A percentile compares a stretch with the other conserved stretches of the same genome.
These are phyloP conservation scores for Puntigrus tetrazona DNA, from an alignment of 2,113 vertebrate species.

Conservation along the genomic window DNA sequence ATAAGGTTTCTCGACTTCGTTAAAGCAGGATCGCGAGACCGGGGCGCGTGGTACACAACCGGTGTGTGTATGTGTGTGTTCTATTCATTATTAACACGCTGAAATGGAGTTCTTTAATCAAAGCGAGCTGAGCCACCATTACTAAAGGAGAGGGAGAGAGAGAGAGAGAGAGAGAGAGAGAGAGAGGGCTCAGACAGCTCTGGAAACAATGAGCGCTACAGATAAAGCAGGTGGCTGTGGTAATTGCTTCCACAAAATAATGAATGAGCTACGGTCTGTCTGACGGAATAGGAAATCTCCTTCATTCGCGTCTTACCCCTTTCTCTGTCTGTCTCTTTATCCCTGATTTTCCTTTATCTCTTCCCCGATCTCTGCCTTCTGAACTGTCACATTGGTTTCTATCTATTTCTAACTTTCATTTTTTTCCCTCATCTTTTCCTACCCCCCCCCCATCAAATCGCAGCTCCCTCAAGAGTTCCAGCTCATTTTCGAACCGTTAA, in stretches of 20 bases:
- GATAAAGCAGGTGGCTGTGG: constrained; percentile 81
- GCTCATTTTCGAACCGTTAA: constrained; percentile 24
- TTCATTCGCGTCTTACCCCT: constrained; percentile 63
- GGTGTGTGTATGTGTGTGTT: constrained; percentile 34
- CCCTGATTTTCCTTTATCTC: constrained; percentile 36
- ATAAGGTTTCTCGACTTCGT: constrained; percentile 32
- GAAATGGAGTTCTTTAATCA: constrained; percentile 55
- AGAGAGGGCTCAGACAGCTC: constrained; percentile 54
- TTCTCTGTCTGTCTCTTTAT: constrained; percentile 51
- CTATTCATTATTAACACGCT: constrained; percentile 49
- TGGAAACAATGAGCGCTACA: constrained; percentile 77
- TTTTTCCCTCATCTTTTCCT: constrained; percentile 17
- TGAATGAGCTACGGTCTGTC: constrained; percentile 77
- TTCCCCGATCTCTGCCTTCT: constrained; percentile 11
- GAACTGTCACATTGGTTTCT: constrained; percentile 26
- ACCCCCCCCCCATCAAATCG: constrained; percentile 19
- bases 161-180: constrained; percentile 16
- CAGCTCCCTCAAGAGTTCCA: constrained; percentile 14
- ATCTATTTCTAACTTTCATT: background rate
- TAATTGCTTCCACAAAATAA: constrained; percentile 84
- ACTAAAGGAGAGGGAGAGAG: constrained; percentile 39
- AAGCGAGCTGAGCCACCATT: constrained; percentile 28
- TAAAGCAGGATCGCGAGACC: constrained; percentile 9
- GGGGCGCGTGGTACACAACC: background rate
- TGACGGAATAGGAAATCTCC: constrained; percentile 80